Evolutionary conservation across 2,797 vertebrate genomes (phyloP), one percentile per base, ranked within the genome.

Genomic region (Chiroxiphia lanceolata): DNA sequence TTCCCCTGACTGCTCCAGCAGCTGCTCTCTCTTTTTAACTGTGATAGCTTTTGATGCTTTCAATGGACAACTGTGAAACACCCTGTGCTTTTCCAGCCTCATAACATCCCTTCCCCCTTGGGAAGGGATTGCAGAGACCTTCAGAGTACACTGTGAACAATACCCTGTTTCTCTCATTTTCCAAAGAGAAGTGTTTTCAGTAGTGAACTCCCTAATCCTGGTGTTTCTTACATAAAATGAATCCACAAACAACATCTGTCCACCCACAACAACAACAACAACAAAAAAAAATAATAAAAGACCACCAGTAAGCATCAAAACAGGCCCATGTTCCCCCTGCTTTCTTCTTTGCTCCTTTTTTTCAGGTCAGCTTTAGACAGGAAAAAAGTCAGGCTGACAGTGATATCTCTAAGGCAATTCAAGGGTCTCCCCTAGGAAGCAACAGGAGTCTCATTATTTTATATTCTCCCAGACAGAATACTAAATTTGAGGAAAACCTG

Each of bases 371-470:
- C 61, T 87, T 92, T 82, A 94, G 74, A 84, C 48, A 89, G 71
- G 22, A 70, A 80, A 84, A 79, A 48, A 3, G 56, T 93, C 54
- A 51, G 75, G 74, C 81, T 91, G 90, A 94, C 80, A 89, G 63
- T 57, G 74, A 79, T 77, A 69, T 91, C 92, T 90, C 92, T n/a
- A 92, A 94, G 82, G 94, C 87, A 95, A 94, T 94, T 93, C 65
- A 75, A 60, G 63, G 50, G 25, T 40, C 38, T 90, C 93, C 91
- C 83, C 26, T 11, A 90, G 91, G 94, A 94, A 83, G 68, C 75
- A 67, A 83, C 67, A 70, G 77, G 64, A 95, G 70, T 70, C 90
- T 94, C 95, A 95, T 94, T 96, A 91, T 95, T 96, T 94, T 94
- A 90, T 90, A 83, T 94, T 90, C 90, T 94, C 68, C 71, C 13